Conservation (phyloP, 2,113 vertebrate genomes). For the Otocyon megalotis region DNA sequence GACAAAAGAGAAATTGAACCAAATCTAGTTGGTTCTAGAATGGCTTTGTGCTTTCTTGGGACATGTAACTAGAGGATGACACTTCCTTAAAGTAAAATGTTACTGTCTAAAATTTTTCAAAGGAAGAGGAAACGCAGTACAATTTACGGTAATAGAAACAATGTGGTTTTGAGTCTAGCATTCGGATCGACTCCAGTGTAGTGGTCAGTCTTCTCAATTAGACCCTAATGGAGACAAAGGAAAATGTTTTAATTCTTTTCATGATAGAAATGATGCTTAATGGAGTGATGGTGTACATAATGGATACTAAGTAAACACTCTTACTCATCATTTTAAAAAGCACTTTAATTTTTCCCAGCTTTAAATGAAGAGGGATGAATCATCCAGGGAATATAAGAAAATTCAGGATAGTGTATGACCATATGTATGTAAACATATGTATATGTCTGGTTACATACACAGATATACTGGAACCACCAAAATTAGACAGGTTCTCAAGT, state of each 20-base stretch:
- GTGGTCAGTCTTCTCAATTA: background rate
- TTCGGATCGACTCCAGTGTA: background rate
- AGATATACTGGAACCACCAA: background rate
- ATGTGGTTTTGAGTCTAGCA: background rate
- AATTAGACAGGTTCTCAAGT: background rate
- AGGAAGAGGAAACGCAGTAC: background rate
- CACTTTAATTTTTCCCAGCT: background rate
- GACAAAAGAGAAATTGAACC: background rate
- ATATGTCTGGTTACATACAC: background rate
- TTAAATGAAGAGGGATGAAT: slow-evolving; percentile 52
- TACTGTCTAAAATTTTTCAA: background rate
- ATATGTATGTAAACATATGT: background rate
- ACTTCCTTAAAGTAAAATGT: background rate
- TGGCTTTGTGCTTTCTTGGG: background rate
- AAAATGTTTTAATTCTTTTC: background rate
- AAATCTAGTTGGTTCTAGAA: background rate
- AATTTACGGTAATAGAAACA: background rate
- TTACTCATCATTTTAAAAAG: slow-evolving; percentile 9
- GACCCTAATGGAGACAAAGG: background rate
- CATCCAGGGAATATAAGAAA: background rate
- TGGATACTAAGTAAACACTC: slow-evolving; percentile 10
- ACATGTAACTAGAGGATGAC: background rate
- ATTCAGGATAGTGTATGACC: background rate
- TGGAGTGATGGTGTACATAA: background rate
- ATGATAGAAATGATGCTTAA: background rate